Evolutionary conservation across 2,113 vertebrate species (phyloP).

Genomic region (Protobothrops flavoviridis): DNA sequence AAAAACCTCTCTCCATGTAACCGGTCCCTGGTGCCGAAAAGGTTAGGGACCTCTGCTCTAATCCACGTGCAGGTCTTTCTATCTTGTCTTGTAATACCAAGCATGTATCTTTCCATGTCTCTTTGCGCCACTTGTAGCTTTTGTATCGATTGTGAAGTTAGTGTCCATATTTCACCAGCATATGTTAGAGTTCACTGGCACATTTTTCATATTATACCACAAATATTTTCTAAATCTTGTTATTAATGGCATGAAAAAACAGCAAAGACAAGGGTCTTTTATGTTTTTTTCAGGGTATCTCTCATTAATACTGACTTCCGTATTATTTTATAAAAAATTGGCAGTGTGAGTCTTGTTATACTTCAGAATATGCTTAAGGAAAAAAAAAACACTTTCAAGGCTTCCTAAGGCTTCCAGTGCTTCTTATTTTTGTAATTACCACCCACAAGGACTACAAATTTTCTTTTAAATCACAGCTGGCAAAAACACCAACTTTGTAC

Average conservation of each 20-base stretch:
- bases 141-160: too few relatives aligned
- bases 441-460: not conserved
- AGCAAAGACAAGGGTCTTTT: not conserved
- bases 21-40: too few relatives aligned
- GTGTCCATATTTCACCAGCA: too few relatives aligned
- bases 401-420: not conserved
- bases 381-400: not conserved
- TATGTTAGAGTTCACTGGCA: too few relatives aligned
- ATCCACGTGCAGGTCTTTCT: too few relatives aligned
- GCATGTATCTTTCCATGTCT: too few relatives aligned
- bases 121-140: too few relatives aligned
- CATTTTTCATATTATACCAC: not conserved
- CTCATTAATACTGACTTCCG: not conserved
- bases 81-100: too few relatives aligned
- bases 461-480: not conserved
- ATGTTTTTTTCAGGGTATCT: not conserved
- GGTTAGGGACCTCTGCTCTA: too few relatives aligned
- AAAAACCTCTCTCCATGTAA: too few relatives aligned
- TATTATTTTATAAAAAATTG: not conserved
- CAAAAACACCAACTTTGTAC: not conserved
- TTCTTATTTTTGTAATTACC: not conserved
- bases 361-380: not conserved
- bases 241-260: not conserved
- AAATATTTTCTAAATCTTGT: not conserved
- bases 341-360: not conserved